phyloP scores from a whole-genome alignment of 2,888 invertebrate genomes.

The Tachina fera region DNA sequence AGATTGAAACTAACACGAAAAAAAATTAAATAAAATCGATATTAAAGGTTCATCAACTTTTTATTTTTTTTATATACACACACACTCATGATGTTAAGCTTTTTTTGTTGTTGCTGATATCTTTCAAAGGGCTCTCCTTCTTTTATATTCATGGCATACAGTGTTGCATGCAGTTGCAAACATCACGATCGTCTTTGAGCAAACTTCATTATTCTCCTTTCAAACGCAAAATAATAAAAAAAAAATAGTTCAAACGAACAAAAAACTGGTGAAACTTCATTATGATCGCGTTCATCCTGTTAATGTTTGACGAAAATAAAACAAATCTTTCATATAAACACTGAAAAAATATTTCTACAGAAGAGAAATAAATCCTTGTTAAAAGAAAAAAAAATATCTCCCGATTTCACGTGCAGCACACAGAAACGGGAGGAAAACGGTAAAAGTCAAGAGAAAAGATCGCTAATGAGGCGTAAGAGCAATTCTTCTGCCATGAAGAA shows the following conservation, averaged over 20 bases:
- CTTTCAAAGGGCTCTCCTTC: slow-evolving; percentile 66
- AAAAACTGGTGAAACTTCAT: slow-evolving; percentile 50
- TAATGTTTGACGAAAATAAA: slow-evolving; percentile 53
- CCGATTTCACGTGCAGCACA: no score
- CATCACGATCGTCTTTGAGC: slow-evolving; percentile 65
- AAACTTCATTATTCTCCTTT: slow-evolving; percentile 60
- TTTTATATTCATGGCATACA: slow-evolving; percentile 49
- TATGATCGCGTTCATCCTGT: slow-evolving; percentile 60
- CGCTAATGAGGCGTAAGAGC: no score
- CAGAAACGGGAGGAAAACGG: no score
- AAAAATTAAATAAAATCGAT: slow-evolving; percentile 32
- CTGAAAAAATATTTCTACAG: neutral
- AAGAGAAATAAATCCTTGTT: neutral
- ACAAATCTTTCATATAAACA: slow-evolving; percentile 39
- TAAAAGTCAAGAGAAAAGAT: no score
- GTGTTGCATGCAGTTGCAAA: slow-evolving; percentile 67
- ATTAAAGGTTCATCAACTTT: slow-evolving; percentile 71
- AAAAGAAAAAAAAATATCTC: neutral
- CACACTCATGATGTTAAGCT: slow-evolving; percentile 47
- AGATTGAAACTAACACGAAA: slow-evolving; percentile 28
- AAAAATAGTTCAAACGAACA: neutral
- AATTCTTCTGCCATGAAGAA: no score
- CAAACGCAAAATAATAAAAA: neutral
- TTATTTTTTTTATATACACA: slow-evolving; percentile 37
- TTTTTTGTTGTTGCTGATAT: slow-evolving; percentile 40